Percentiles rank a stretch among this genome's conserved stretches.
Conservation (phyloP, 1,140 invertebrate species). For the Heterodera schachtii region DNA sequence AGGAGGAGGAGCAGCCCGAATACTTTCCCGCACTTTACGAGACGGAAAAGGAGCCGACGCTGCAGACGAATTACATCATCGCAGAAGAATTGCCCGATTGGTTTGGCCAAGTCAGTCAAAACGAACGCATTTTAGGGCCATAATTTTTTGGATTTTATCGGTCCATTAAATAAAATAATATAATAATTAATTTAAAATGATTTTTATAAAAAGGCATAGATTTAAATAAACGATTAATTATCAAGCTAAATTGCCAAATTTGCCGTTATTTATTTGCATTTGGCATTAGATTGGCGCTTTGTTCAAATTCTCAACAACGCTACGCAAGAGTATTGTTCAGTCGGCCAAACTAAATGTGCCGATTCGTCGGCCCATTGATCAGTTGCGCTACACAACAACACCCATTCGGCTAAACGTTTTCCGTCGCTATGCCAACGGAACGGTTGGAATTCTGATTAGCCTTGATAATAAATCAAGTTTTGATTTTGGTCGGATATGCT, state of each 20-base stretch:
- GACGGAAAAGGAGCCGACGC: constrained; percentile 35
- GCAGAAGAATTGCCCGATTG: constrained; percentile 36
- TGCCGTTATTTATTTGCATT: not conserved
- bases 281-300: constrained; percentile 34
- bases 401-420: constrained; percentile 41
- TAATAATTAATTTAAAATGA: no score
- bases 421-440: constrained; percentile 52
- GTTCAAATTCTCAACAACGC: constrained; percentile 33
- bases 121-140: no score
- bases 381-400: constrained; percentile 21
- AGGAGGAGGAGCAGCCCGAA: constrained; percentile 27
- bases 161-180: no score
- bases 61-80: constrained; percentile 46
- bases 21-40: constrained; percentile 51
- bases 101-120: constrained; percentile 39
- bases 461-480: no score
- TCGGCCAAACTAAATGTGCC: constrained; percentile 47
- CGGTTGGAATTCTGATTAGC: constrained; percentile 18
- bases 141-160: no score
- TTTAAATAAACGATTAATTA: no score
- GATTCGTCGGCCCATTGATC: constrained; percentile 42
- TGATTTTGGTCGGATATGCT: no score
- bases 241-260: no score
- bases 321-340: constrained; percentile 42
- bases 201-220: no score